Evolutionary conservation across 2,888 invertebrate species (phyloP).

Genomic region (Fissipunctia ypsillon): DNA sequence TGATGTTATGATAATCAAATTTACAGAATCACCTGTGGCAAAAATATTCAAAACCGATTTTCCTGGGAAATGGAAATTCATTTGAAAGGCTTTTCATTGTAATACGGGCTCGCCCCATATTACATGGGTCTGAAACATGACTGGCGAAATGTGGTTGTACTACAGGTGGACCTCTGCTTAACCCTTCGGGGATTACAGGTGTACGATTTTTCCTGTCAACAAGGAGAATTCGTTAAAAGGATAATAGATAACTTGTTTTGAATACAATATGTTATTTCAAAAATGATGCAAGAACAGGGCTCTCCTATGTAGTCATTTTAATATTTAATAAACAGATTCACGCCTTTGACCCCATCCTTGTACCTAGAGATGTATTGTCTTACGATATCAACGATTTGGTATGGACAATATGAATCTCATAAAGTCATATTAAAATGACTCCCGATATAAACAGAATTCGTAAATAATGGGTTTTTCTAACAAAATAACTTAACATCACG

Average conservation of each 20-base stretch:
- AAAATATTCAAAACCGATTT: neutral
- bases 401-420: neutral
- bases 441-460: neutral
- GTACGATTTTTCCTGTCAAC: constrained; percentile 1
- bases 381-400: neutral
- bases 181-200: neutral
- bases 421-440: neutral
- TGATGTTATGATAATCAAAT: neutral
- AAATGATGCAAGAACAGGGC: constrained; percentile 9
- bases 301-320: neutral
- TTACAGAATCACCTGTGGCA: neutral
- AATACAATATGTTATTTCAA: constrained; percentile 8
- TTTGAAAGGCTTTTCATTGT: neutral
- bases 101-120: neutral
- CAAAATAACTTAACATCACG: neutral
- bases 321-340: constrained; percentile 21
- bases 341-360: neutral
- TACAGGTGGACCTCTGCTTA: neutral
- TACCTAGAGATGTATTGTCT: constrained; percentile 9
- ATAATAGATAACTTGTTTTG: constrained; percentile 34
- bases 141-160: neutral
- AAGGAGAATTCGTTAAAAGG: constrained; percentile 5
- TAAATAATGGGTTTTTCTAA: neutral
- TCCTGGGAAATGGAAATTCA: neutral
- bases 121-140: neutral